These are phyloP conservation scores for Drosophila biarmipes DNA, from an alignment of 1,140 invertebrate genomes.

Conservation along the genomic window DNA sequence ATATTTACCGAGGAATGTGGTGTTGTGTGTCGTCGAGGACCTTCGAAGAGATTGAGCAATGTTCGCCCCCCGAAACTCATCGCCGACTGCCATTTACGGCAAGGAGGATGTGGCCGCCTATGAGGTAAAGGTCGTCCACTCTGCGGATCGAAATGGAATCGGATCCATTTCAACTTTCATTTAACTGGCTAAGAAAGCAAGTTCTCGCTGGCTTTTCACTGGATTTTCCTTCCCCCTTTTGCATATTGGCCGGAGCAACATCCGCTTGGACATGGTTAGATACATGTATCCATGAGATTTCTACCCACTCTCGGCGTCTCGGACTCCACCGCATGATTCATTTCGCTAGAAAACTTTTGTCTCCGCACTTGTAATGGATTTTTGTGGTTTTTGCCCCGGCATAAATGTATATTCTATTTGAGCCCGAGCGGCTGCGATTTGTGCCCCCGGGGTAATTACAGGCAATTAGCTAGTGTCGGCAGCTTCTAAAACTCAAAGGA, in stretches of 20 bases:
- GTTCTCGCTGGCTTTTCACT: constrained; percentile 43
- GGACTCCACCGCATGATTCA: constrained; percentile 56
- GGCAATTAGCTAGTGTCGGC: constrained; percentile 58
- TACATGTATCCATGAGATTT: constrained; percentile 5
- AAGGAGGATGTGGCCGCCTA: constrained; percentile 84
- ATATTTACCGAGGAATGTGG: constrained; percentile 53
- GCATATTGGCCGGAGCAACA: constrained; percentile 39
- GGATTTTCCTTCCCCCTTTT: constrained; percentile 17
- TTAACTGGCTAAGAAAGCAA: constrained; percentile 35
- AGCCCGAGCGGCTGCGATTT: constrained; percentile 31
- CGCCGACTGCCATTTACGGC: constrained; percentile 77
- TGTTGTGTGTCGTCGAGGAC: constrained; percentile 38
- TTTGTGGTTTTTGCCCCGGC: constrained; percentile 62
- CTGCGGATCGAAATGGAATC: constrained; percentile 7
- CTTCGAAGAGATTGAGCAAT: constrained; percentile 53
- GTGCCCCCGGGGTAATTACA: constrained; percentile 53
- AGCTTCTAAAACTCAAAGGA: constrained; percentile 31
- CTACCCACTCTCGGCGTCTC: constrained; percentile 25
- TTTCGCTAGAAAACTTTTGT: constrained; percentile 63
- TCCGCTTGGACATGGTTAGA: constrained; percentile 30
- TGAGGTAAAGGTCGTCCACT: constrained; percentile 73
- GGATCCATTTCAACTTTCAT: constrained; percentile 50
- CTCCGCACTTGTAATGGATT: constrained; percentile 74
- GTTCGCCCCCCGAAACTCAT: constrained; percentile 84
- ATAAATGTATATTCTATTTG: constrained; percentile 33